Evolutionary conservation across 2,113 vertebrate genomes (phyloP).

Genomic region (Cephalopholis sonnerati): DNA sequence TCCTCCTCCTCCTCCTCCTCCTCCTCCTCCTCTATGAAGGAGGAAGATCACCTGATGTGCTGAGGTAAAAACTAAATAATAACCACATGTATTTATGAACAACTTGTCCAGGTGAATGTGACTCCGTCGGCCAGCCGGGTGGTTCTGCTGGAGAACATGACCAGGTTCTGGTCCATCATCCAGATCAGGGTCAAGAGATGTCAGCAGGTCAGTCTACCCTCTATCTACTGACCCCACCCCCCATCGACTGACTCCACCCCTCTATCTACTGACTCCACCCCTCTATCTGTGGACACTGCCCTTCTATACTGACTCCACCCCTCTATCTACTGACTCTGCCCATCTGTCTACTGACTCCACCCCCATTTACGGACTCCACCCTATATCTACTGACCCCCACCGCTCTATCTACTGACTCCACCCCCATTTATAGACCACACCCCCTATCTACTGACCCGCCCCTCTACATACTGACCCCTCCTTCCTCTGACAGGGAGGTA

Average conservation of each 20-base stretch:
- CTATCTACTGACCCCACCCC: too few relatives aligned
- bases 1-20: background rate
- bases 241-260: background rate
- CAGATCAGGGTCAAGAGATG: constrained; percentile 97
- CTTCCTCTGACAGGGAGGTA: constrained; percentile 87
- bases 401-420: background rate
- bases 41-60: too few relatives aligned
- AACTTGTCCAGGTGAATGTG: constrained; percentile 88
- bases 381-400: too few relatives aligned
- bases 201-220: constrained; percentile 88
- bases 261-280: background rate
- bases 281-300: background rate
- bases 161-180: constrained; percentile 93
- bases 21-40: too few relatives aligned
- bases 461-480: too few relatives aligned
- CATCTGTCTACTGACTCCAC: background rate
- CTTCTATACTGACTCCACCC: background rate
- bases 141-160: constrained; percentile 92
- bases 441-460: background rate
- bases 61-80: too few relatives aligned
- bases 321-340: background rate
- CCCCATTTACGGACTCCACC: background rate
- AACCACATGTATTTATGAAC: too few relatives aligned
- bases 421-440: background rate
- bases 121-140: constrained; percentile 89